A percentile compares a stretch with the other conserved stretches of the same genome.
Conservation (phyloP, 2,113 vertebrate genomes). For the Cromileptes altivelis region DNA sequence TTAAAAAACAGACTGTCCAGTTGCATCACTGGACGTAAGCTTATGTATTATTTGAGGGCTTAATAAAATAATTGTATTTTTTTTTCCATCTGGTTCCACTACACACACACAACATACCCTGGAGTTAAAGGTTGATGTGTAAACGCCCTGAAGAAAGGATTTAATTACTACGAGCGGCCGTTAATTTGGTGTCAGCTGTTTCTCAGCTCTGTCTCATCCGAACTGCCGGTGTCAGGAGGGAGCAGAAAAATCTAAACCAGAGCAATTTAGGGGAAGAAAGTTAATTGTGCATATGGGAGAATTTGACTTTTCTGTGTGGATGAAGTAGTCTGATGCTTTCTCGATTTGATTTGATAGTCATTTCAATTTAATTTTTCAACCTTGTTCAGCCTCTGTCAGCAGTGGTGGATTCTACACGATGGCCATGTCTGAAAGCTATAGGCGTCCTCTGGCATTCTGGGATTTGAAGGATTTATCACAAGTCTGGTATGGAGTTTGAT, state of each 20-base stretch:
- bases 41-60: constrained; percentile 61
- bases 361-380: constrained; percentile 17
- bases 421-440: background rate
- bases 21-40: constrained; percentile 50
- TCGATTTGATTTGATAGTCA: constrained; percentile 38
- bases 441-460: constrained; percentile 10
- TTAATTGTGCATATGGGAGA: constrained; percentile 58
- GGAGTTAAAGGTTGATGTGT: constrained; percentile 73
- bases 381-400: background rate
- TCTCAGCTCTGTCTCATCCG: constrained; percentile 57
- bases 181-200: constrained; percentile 77
- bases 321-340: constrained; percentile 22
- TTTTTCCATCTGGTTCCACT: constrained; percentile 42
- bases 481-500: background rate
- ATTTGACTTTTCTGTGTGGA: constrained; percentile 46
- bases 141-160: constrained; percentile 72
- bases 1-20: constrained; percentile 47
- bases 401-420: background rate
- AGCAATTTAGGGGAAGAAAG: constrained; percentile 55
- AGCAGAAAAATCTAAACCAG: constrained; percentile 55
- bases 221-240: constrained; percentile 50
- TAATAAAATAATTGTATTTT: constrained; percentile 72
- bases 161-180: constrained; percentile 70
- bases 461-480: constrained; percentile 21
- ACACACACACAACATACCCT: constrained; percentile 56